Percentiles rank a stretch among this genome's conserved stretches.
These are phyloP conservation scores for Lepidocolaptes lacrymiger DNA, from an alignment of 2,797 vertebrate genomes.

Conservation along the genomic window DNA sequence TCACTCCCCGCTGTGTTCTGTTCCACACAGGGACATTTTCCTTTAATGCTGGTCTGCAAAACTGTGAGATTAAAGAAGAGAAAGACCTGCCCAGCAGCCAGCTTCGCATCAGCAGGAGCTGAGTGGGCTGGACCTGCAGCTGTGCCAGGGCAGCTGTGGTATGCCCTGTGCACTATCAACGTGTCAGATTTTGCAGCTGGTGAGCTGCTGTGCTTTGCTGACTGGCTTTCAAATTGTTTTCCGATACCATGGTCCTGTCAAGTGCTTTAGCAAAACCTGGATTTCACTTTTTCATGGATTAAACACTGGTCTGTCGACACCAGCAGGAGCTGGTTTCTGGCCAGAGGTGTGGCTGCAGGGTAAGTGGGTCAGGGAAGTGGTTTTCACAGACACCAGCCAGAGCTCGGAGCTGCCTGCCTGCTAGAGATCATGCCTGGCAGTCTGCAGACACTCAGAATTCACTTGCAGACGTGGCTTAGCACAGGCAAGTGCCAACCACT, in stretches of 20 bases:
- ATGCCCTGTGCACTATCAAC: rapidly evolving
- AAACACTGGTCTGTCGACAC: neutral
- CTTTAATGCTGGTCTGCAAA: neutral
- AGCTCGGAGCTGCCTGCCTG: rapidly evolving
- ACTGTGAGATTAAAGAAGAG: neutral
- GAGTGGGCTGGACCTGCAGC: rapidly evolving
- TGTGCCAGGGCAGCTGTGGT: neutral
- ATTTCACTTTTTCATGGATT: neutral
- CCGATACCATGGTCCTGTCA: neutral
- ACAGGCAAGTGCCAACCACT: neutral
- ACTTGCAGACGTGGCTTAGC: neutral
- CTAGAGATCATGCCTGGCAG: rapidly evolving
- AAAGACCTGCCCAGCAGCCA: neutral
- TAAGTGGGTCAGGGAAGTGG: neutral
- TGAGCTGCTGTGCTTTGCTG: rapidly evolving
- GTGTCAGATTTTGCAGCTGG: neutral
- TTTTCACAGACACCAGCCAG: neutral
- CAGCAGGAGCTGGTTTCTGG: neutral
- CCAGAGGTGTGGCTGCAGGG: neutral
- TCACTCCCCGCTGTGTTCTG: neutral
- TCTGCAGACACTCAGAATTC: neutral
- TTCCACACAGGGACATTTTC: neutral
- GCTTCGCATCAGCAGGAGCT: neutral
- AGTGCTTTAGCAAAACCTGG: neutral
- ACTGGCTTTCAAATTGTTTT: neutral